These are phyloP conservation scores for Sarcophaga variegata DNA, from an alignment of 2,888 invertebrate genomes.

Conservation along the genomic window DNA sequence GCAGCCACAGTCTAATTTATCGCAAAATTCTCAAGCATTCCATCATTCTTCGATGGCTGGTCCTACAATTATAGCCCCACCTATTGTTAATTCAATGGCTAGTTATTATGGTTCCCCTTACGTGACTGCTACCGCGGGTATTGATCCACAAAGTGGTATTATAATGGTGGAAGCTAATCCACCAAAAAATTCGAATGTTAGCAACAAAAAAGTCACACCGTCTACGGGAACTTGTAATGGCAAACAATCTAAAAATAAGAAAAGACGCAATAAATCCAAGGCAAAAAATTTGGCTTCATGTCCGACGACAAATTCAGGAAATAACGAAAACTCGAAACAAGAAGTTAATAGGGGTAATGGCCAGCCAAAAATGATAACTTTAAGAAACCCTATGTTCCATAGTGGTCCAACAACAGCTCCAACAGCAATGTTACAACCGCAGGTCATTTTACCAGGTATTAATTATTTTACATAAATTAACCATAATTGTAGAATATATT, in stretches of 20 bases:
- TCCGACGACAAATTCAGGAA: slow-evolving; percentile 48
- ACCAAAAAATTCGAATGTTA: slow-evolving; percentile 33
- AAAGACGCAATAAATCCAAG: slow-evolving; percentile 79
- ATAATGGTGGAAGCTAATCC: slow-evolving; percentile 81
- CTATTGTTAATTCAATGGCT: slow-evolving; percentile 67
- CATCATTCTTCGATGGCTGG: slow-evolving; percentile 67
- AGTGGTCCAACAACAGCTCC: slow-evolving; percentile 71
- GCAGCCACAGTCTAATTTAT: slow-evolving; percentile 69
- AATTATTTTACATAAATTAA: background rate
- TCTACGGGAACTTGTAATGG: slow-evolving; percentile 69
- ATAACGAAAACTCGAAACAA: slow-evolving; percentile 59
- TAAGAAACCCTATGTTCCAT: slow-evolving; percentile 89
- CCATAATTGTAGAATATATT: background rate
- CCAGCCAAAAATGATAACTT: slow-evolving; percentile 87
- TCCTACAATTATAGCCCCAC: slow-evolving; percentile 73
- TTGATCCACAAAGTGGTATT: slow-evolving; percentile 77
- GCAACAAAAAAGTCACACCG: slow-evolving; percentile 37
- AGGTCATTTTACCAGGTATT: slow-evolving; percentile 73
- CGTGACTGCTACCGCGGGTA: slow-evolving; percentile 70
- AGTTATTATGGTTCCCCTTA: slow-evolving; percentile 73
- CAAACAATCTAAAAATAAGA: slow-evolving; percentile 77
- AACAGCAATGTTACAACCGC: slow-evolving; percentile 71
- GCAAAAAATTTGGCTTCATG: slow-evolving; percentile 67
- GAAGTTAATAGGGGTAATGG: slow-evolving; percentile 37
- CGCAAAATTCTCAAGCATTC: slow-evolving; percentile 66